Evolutionary conservation across 2,113 vertebrate species (phyloP).

Genomic region (Condylura cristata): DNA sequence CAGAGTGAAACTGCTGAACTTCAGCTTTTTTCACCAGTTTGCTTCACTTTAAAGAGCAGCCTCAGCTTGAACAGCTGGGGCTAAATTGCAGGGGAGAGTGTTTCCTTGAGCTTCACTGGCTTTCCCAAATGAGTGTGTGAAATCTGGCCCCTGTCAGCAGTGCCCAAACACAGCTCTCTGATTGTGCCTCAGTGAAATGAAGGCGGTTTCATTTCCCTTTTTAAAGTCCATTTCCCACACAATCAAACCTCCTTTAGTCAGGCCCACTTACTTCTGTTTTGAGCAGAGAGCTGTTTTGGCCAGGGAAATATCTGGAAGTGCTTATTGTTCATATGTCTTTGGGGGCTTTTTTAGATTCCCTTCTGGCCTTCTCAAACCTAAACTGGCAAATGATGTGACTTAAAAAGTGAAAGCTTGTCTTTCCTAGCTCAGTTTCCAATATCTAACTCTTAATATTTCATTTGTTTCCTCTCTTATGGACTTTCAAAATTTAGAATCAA

Average conservation of each 20-base stretch:
- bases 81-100: constrained; percentile 71
- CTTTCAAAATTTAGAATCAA: not conserved
- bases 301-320: constrained; percentile 10
- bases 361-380: not conserved
- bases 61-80: constrained; percentile 81
- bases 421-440: not conserved
- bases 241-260: constrained; percentile 27
- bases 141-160: constrained; percentile 67
- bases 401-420: not conserved
- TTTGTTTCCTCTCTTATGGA: not conserved
- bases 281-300: constrained; percentile 1
- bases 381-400: not conserved
- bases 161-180: constrained; percentile 54
- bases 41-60: constrained; percentile 77
- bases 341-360: not conserved
- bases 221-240: constrained; percentile 61
- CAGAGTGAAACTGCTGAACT: constrained; percentile 81
- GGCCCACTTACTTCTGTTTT: constrained; percentile 56
- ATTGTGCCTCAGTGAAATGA: constrained; percentile 62
- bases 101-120: constrained; percentile 67
- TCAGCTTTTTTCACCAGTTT: constrained; percentile 73
- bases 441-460: not conserved
- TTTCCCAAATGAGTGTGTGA: constrained; percentile 60
- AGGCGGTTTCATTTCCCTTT: constrained; percentile 52
- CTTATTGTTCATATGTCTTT: not conserved